Base-by-base conservation (phyloP, 2,113 vertebrate genomes). In the Pavo muticus region DNA sequence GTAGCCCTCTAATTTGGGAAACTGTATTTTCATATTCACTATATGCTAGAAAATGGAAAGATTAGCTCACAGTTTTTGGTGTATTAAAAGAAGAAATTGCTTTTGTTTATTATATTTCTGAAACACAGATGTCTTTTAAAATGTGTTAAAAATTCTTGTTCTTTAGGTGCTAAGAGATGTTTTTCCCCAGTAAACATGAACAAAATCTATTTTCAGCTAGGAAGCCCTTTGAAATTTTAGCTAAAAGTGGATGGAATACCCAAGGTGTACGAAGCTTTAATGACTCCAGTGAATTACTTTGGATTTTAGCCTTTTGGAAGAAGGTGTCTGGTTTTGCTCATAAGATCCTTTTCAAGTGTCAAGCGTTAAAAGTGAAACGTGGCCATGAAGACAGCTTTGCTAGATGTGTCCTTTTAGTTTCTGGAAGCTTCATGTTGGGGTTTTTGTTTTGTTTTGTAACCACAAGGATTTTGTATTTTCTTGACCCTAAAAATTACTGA, bases 1-100 rank as follows among this genome's bases (percentile, higher is more conserved):
- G 99, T 99, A 98, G 63, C 85, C 24, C 52, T 91, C 56, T 91
- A 57, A 69, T 85, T 86, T 94, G 80, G 78, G 39, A 85, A 91
- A 45, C 57, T 83, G 3, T 24, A 42, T 94, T 91, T 88, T 94
- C 32, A 40, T 83, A 61, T 56, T 84, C 14, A 18, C 77, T 84
- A 29, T 90, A 88, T 90, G 18, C 40, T 93, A 69, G 73, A 63
- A 81, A 90, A 91, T 1, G 73, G 27, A 65, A 69, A 83, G 14
- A 65, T 29, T 79, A 89, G 67, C 70, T 95, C 67, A 84, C 23
- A 69, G 57, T 57, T 88, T 84, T 77, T 79, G 16, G 2, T 86
- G 9, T 84, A 27, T 71, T 82, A 47, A 76, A 82, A 52, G 37
- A 71, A 87, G 30, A 74, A 84, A 44, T 69, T 71, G 10, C 17